Evolutionary conservation across 1,140 invertebrate genomes (phyloP).

Genomic region (Macrostomum lignano): DNA sequence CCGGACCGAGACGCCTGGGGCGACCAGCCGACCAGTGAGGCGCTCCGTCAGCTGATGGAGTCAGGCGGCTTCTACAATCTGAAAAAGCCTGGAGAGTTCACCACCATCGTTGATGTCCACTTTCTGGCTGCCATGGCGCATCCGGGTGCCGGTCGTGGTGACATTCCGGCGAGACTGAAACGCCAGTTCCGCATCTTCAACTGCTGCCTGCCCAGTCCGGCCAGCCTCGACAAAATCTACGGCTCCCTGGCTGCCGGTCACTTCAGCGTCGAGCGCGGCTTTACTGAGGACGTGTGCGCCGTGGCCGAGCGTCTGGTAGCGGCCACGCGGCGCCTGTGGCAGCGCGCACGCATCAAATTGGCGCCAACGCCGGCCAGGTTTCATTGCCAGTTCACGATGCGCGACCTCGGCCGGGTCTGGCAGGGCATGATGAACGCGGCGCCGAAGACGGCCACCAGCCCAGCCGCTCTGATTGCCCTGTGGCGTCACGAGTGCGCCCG

Average conservation of each 20-base stretch:
- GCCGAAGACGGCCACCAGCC: constrained; percentile 53
- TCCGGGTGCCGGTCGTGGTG: constrained; percentile 51
- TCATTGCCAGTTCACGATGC: constrained; percentile 73
- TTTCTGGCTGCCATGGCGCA: constrained; percentile 84
- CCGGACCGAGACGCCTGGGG: constrained; percentile 81
- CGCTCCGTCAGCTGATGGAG: constrained; percentile 76
- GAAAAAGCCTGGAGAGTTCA: constrained; percentile 85
- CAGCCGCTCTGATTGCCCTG: constrained; percentile 40
- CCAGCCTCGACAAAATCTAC: constrained; percentile 60
- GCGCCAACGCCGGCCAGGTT: constrained; percentile 81
- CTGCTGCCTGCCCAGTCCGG: constrained; percentile 58
- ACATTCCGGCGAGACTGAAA: constrained; percentile 69
- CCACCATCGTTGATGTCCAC: constrained; percentile 52
- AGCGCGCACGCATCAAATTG: constrained; percentile 49
- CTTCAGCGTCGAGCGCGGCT: constrained; percentile 32
- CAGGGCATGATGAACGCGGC: constrained; percentile 42
- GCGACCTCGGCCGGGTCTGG: constrained; percentile 77
- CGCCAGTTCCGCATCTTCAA: constrained; percentile 79
- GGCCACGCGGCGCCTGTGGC: constrained; percentile 58
- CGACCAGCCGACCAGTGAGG: constrained; percentile 72
- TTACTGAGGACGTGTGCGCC: constrained; percentile 45
- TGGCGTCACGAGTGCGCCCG: constrained; percentile 79
- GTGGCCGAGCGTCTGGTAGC: constrained; percentile 54
- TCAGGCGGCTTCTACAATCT: constrained; percentile 85
- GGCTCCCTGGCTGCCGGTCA: constrained; percentile 28